Conservation (phyloP, 30 jellyfish, hydroid and myxozoan species). For the Catostylus mosaicus region DNA sequence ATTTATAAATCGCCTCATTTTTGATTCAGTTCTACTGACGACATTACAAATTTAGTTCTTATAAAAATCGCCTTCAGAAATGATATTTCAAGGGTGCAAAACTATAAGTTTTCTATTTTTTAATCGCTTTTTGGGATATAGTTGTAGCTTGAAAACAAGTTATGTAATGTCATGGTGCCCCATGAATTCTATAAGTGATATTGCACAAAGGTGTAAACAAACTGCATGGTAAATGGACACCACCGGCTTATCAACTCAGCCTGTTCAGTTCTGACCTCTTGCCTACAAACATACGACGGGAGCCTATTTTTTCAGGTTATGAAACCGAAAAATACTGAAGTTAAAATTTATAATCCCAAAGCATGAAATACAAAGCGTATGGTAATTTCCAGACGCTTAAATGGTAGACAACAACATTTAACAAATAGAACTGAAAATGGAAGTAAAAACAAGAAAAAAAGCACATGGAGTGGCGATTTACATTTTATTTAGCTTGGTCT, state of each 20-base stretch:
- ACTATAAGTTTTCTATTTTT: too few species aligned
- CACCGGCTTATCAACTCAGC: slow-evolving; percentile 34
- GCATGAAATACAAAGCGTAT: too few species aligned
- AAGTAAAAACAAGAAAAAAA: too few species aligned
- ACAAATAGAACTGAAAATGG: too few species aligned
- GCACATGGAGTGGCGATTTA: background rate
- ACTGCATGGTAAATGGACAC: slow-evolving; percentile 19
- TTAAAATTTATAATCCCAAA: background rate
- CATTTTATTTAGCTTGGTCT: background rate
- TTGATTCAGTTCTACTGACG: too few species aligned
- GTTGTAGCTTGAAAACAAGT: slow-evolving; percentile 5
- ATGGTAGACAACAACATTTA: too few species aligned
- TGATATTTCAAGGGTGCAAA: too few species aligned
- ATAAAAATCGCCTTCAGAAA: too few species aligned
- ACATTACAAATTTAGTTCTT: too few species aligned
- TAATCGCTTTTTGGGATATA: too few species aligned
- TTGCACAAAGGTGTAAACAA: slow-evolving; percentile 67
- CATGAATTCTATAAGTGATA: slow-evolving; percentile 25
- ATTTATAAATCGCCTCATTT: too few species aligned
- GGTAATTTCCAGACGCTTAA: too few species aligned
- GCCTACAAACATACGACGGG: background rate
- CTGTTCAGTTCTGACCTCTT: slow-evolving; percentile 5
- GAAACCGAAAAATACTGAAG: background rate
- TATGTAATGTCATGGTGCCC: slow-evolving; percentile 44
- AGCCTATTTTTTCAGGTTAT: background rate